Evolutionary conservation across 2,888 invertebrate species (phyloP).

Genomic region (Fissipunctia ypsillon): DNA sequence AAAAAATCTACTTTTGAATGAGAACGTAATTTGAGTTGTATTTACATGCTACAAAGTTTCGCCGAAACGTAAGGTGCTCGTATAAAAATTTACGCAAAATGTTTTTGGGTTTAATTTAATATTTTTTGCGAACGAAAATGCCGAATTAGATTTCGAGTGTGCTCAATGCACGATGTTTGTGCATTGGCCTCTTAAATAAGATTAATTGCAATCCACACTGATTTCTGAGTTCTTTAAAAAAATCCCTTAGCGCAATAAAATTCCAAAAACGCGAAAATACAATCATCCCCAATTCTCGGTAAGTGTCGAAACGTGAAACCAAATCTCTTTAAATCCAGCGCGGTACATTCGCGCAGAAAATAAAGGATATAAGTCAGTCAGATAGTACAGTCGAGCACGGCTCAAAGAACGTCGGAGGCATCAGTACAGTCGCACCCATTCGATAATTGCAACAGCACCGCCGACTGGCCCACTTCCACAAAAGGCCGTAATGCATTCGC

Average conservation of each 20-base stretch:
- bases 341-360: slow-evolving; percentile 65
- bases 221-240: not conserved
- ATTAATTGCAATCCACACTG: not conserved
- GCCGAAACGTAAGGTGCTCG: slow-evolving; percentile 50
- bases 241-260: slow-evolving; percentile 5
- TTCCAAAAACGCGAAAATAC: slow-evolving; percentile 31
- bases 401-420: slow-evolving; percentile 71
- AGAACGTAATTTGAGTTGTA: slow-evolving; percentile 62
- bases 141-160: slow-evolving; percentile 42
- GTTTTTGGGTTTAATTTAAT: slow-evolving; percentile 28
- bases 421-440: slow-evolving; percentile 71
- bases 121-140: slow-evolving; percentile 20
- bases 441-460: slow-evolving; percentile 75
- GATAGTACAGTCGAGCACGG: slow-evolving; percentile 68
- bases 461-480: slow-evolving; percentile 75
- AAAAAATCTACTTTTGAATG: slow-evolving; percentile 65
- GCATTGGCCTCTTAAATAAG: not conserved
- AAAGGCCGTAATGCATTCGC: slow-evolving; percentile 77
- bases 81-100: slow-evolving; percentile 42
- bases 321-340: slow-evolving; percentile 69
- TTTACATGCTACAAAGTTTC: slow-evolving; percentile 52
- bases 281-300: slow-evolving; percentile 29
- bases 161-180: not conserved
- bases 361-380: slow-evolving; percentile 59
- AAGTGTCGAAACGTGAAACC: slow-evolving; percentile 65